Evolutionary conservation across 2,888 invertebrate genomes (phyloP), one percentile per base, ranked within the genome.

Genomic region (Dryobotodes eremita): DNA sequence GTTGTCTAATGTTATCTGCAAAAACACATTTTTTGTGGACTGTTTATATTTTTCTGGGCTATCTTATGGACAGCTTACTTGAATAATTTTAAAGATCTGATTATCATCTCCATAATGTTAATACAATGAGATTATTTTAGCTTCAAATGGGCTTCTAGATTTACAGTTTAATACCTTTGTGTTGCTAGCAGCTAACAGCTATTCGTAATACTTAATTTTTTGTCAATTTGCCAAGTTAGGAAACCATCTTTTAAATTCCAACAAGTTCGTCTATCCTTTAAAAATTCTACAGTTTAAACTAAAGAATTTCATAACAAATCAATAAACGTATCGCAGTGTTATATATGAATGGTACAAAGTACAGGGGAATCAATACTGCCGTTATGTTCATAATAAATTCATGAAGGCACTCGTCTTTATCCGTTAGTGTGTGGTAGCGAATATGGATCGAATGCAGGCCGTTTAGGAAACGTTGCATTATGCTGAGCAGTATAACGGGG

Each of bases 351-450:
- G 79, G 89, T 88, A 79, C 85, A 89, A 88, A 84, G 89, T 86
- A 89, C 89, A 80, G 83, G 72, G 73, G 90, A 89, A 89, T 90
- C 84, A 85, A 90, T 90, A 90, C 73, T 80, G 82, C 93, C 90
- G 92, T 91, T 93, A 91, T 79, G 62, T 83, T 85, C 77, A 90
- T 90, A 91, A 88, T 88, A 86, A 86, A 92, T 92, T 89, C 91
- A 90, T 59, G 76, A 83, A 69, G 77, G 77, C 83, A 70, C 66
- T 73, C 75, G 76, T 66, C 71, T 75, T 77, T 77, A 86, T 86
- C 89, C 89, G 89, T 89, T 91, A 90, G 78, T n/a, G 69, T 77
- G 53, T 76, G 75, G 68, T 75, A 73, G 71, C 76, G 20, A 75
- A 83, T 82, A 77, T 79, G 82, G 79, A 74, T 70, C 61, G 74